phyloP scores from a whole-genome alignment of 35 echinoderm and acorn worm genomes.

The Ophioderma brevispina region DNA sequence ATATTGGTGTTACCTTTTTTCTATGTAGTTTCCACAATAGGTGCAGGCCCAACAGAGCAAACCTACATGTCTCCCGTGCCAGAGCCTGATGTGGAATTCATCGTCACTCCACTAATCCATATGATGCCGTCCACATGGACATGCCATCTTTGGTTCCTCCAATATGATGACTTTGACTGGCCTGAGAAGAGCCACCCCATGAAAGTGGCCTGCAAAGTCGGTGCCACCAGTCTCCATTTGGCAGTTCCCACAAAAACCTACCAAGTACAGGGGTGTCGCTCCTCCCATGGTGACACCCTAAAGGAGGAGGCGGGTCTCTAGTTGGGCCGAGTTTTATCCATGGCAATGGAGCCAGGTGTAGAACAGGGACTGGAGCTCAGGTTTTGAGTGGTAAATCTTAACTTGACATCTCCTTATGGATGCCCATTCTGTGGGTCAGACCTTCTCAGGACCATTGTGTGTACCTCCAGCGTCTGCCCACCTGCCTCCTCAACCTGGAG shows the following conservation, averaged over 20 bases:
- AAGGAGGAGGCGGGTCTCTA: constrained; percentile 26
- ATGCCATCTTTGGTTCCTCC: neutral
- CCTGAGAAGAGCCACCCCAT: neutral
- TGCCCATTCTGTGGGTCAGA: constrained; percentile 76
- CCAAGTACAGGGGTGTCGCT: neutral
- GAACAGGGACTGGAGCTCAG: constrained; percentile 88
- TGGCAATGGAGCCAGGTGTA: constrained; percentile 92
- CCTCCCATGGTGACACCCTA: neutral
- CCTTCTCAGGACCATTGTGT: constrained; percentile 57
- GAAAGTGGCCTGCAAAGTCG: constrained; percentile 14
- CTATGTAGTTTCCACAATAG: too few species aligned
- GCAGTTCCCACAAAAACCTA: neutral
- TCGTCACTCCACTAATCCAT: neutral
- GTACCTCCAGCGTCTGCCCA: neutral
- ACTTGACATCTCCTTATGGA: constrained; percentile 80
- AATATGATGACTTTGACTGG: constrained; percentile 30
- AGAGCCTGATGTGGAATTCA: neutral
- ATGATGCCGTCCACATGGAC: neutral
- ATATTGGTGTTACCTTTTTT: too few species aligned
- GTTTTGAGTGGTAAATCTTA: constrained; percentile 97
- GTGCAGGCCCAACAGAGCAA: neutral
- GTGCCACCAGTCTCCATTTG: constrained; percentile 37
- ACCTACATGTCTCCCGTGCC: neutral
- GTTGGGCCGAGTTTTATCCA: constrained; percentile 79
- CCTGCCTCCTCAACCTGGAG: constrained; percentile 1